Conservation (phyloP, 1,140 invertebrate genomes). For the Drosophila bocki region DNA sequence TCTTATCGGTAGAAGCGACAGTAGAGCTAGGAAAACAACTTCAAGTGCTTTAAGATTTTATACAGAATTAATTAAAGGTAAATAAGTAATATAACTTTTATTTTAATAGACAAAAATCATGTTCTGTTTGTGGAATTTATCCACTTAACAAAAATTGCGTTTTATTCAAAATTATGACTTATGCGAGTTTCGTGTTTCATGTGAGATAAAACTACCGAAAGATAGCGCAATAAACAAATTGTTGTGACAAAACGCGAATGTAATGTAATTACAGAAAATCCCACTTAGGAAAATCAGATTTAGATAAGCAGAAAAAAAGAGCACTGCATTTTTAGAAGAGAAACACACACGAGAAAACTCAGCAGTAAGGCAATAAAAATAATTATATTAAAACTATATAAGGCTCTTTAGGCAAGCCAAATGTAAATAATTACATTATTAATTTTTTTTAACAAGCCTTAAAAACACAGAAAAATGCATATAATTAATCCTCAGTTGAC, state of each 20-base stretch:
- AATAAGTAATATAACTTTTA: neutral
- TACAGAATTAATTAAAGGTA: neutral
- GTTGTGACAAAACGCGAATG: constrained; percentile 22
- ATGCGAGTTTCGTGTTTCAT: constrained; percentile 8
- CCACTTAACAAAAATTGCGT: neutral
- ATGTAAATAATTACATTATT: neutral
- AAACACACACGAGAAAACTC: neutral
- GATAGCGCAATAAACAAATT: constrained; percentile 15
- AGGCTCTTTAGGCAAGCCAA: neutral
- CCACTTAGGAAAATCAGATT: constrained; percentile 19
- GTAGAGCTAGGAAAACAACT: constrained; percentile 6
- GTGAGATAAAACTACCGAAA: constrained; percentile 1
- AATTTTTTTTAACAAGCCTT: too few species aligned
- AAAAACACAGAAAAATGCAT: neutral
- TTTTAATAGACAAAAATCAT: neutral
- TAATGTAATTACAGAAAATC: constrained; percentile 17
- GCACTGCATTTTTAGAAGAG: neutral
- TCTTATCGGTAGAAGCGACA: constrained; percentile 6
- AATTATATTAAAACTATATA: neutral
- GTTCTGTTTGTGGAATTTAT: neutral
- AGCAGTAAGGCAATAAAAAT: neutral
- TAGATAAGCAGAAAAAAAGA: constrained; percentile 5
- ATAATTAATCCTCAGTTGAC: constrained; percentile 9
- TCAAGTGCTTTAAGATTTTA: neutral
- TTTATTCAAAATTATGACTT: constrained; percentile 9